phyloP scores from a whole-genome alignment of 2,113 vertebrate genomes.

The Copsychus sechellarum region DNA sequence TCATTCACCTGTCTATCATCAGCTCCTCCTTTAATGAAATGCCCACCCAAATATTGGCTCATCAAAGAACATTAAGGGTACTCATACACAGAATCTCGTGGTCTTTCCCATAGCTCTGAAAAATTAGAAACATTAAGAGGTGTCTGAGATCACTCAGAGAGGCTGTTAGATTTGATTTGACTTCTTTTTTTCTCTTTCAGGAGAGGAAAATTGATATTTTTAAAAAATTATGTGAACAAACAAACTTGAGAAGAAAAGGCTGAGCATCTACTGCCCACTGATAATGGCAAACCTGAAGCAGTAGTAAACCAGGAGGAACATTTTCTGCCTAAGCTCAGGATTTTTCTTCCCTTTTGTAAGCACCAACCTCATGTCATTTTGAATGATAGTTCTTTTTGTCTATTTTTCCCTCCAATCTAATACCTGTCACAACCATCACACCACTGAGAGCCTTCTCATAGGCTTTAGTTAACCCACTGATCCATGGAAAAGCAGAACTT shows the following conservation, averaged over 20 bases:
- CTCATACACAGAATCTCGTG: neutral
- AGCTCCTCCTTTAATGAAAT: neutral
- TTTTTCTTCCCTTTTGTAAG: neutral
- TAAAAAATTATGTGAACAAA: neutral
- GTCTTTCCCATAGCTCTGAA: neutral
- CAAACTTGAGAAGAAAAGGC: neutral
- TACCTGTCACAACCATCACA: constrained; percentile 30
- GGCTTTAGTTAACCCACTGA: constrained; percentile 42
- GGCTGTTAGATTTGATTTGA: neutral
- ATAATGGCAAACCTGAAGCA: neutral
- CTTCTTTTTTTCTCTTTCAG: neutral
- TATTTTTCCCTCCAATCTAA: constrained; percentile 9
- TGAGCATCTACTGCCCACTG: fast-evolving
- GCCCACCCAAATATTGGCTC: neutral
- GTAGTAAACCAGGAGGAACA: neutral
- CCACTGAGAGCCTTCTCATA: neutral
- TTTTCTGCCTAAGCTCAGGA: neutral
- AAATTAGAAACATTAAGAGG: neutral
- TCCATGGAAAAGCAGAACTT: constrained; percentile 21
- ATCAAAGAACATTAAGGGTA: neutral
- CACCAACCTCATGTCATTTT: neutral
- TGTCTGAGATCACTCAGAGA: neutral
- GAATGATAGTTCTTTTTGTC: constrained; percentile 24
- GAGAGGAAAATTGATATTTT: fast-evolving
- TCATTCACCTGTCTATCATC: neutral